phyloP scores from a whole-genome alignment of 1,140 invertebrate species.

The Oscheius sp. region DNA sequence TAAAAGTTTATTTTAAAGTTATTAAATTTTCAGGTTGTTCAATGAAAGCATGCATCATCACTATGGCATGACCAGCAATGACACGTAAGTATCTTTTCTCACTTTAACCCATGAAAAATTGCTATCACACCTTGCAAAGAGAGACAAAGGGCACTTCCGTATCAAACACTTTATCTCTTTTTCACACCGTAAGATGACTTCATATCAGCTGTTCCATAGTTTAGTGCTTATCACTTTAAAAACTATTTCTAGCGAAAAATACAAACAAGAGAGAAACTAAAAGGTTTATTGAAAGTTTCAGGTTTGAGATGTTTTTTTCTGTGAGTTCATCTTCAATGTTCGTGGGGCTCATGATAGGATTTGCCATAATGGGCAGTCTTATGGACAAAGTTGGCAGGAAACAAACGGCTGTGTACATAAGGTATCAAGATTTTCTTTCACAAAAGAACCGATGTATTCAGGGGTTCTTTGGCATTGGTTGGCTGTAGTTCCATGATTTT shows the following conservation, averaged over 20 bases:
- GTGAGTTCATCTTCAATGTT: slow-evolving; percentile 39
- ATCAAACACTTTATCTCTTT: no score
- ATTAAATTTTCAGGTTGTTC: slow-evolving; percentile 2
- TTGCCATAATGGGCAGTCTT: slow-evolving; percentile 41
- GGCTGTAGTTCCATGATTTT: slow-evolving; percentile 38
- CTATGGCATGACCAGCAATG: neutral
- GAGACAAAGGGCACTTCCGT: no score
- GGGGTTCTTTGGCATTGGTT: slow-evolving; percentile 39
- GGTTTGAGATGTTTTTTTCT: slow-evolving; percentile 49
- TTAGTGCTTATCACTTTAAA: neutral
- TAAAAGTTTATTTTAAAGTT: neutral
- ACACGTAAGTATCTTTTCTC: neutral
- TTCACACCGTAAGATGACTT: neutral
- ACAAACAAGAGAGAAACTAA: neutral
- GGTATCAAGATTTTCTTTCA: slow-evolving; percentile 26
- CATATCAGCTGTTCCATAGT: neutral
- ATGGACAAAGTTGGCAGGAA: slow-evolving; percentile 48
- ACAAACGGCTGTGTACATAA: slow-evolving; percentile 42
- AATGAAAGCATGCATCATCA: neutral
- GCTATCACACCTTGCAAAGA: no score
- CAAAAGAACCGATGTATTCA: slow-evolving; percentile 25
- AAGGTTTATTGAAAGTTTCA: slow-evolving; percentile 18
- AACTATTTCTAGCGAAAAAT: neutral
- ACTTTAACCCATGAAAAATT: neutral
- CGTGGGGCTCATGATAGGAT: slow-evolving; percentile 46